These are phyloP conservation scores for Amazonetta brasiliensis DNA, from an alignment of 2,797 vertebrate species.

Conservation along the genomic window DNA sequence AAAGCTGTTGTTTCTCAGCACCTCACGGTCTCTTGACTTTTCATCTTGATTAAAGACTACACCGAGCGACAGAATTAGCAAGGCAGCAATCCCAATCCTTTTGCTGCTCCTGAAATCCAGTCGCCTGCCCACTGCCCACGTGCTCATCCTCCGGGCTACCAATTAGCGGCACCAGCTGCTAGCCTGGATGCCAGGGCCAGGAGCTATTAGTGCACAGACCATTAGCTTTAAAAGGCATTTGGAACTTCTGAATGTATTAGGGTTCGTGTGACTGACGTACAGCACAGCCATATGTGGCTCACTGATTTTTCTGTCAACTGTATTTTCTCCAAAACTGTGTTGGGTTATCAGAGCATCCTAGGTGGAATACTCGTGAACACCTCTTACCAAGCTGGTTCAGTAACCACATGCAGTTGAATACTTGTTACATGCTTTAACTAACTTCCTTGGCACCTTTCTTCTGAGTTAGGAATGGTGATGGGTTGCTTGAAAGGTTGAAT, in stretches of 20 bases:
- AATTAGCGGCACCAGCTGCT: constrained; percentile 78
- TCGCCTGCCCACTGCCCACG: background rate
- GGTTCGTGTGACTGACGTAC: constrained; percentile 30
- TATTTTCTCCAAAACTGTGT: background rate
- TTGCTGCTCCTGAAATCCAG: background rate
- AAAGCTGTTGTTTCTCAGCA: constrained; percentile 51
- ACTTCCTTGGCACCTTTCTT: background rate
- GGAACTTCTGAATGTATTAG: constrained; percentile 54
- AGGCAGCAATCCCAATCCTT: constrained; percentile 45
- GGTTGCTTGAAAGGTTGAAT: background rate
- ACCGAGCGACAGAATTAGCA: constrained; percentile 15
- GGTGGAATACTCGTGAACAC: background rate
- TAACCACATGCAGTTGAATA: background rate
- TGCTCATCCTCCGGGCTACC: constrained; percentile 60
- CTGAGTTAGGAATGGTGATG: background rate
- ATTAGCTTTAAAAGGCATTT: constrained; percentile 76
- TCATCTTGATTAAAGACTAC: constrained; percentile 75
- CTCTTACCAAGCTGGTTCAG: background rate
- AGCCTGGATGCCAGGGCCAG: constrained; percentile 67
- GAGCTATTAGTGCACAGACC: constrained; percentile 71
- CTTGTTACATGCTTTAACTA: background rate
- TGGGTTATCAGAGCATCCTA: background rate
- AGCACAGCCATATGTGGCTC: constrained; percentile 45
- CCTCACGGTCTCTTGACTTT: constrained; percentile 32
- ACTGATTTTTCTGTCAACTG: background rate